Percentiles rank a stretch among this genome's conserved stretches.
Conservation (phyloP, 2,888 invertebrate genomes). For the Pristionchus entomophagus region DNA sequence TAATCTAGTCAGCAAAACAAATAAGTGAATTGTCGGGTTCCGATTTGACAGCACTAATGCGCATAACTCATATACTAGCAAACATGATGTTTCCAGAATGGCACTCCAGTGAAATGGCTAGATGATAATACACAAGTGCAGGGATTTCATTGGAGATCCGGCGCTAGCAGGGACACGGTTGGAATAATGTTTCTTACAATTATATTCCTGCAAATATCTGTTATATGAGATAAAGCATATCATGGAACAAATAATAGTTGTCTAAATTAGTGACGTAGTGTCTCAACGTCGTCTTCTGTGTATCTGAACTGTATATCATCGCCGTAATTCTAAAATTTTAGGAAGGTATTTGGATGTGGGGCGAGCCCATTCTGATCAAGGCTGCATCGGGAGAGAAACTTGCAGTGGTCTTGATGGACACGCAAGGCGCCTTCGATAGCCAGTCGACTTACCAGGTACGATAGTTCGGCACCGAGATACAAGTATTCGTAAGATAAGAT, state of each 20-base stretch:
- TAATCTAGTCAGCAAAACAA: too few species aligned
- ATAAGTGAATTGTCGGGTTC: too few species aligned
- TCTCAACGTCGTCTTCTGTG: too few species aligned
- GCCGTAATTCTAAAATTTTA: not conserved
- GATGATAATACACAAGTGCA: slow-evolving; percentile 69
- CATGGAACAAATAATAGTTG: too few species aligned
- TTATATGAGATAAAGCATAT: too few species aligned
- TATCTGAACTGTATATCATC: not conserved
- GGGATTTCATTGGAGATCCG: slow-evolving; percentile 76
- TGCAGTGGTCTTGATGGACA: slow-evolving; percentile 83
- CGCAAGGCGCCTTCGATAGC: slow-evolving; percentile 96
- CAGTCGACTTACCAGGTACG: slow-evolving; percentile 84
- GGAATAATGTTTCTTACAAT: too few species aligned
- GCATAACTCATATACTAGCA: not conserved
- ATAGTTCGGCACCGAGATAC: too few species aligned
- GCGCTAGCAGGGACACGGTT: slow-evolving; percentile 66
- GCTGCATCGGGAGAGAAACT: slow-evolving; percentile 68
- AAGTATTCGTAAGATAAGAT: too few species aligned
- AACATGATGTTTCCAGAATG: slow-evolving; percentile 39
- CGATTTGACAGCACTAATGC: too few species aligned
- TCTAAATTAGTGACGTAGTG: too few species aligned
- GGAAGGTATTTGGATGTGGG: slow-evolving; percentile 76
- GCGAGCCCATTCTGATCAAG: slow-evolving; percentile 75
- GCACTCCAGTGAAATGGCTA: slow-evolving; percentile 66
- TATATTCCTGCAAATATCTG: too few species aligned